Evolutionary conservation across 2,113 vertebrate genomes (phyloP).

Genomic region (Sturnira hondurensis): DNA sequence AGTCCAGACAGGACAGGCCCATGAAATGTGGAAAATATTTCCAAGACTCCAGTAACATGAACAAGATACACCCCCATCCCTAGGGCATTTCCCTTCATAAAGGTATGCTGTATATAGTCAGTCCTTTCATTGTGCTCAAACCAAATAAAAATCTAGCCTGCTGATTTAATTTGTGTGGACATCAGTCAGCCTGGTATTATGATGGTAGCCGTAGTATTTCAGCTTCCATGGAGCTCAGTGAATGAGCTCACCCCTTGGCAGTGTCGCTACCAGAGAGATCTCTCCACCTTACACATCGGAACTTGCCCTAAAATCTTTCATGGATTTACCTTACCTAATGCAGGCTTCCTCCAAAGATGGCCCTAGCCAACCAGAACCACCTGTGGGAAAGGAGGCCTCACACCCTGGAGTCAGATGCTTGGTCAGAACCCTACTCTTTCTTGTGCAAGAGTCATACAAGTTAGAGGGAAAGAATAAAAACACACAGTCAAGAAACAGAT

Average conservation of each 20-base stretch:
- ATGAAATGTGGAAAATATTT: not conserved
- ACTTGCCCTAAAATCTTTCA: too few species aligned
- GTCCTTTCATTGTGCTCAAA: not conserved
- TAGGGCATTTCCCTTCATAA: not conserved
- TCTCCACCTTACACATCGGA: not conserved
- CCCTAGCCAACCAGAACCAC: not conserved
- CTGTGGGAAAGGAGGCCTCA: rapidly evolving
- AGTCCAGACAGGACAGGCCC: not conserved
- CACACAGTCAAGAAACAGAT: not conserved
- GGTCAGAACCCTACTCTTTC: not conserved
- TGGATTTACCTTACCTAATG: not conserved
- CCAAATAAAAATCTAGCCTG: not conserved
- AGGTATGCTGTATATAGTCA: not conserved
- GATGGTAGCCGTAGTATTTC: not conserved
- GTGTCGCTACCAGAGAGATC: not conserved
- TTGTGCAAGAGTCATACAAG: not conserved
- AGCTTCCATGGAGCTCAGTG: not conserved
- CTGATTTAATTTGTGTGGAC: not conserved
- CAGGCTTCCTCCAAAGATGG: not conserved
- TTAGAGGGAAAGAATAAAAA: not conserved
- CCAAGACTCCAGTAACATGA: not conserved
- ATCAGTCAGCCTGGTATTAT: not conserved
- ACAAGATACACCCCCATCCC: not conserved
- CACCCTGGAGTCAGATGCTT: not conserved
- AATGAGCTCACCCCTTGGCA: not conserved